Percentiles rank a stretch among this genome's conserved stretches.
phyloP scores from a whole-genome alignment of 2,797 vertebrate genomes.

The Geotrypetes seraphini region DNA sequence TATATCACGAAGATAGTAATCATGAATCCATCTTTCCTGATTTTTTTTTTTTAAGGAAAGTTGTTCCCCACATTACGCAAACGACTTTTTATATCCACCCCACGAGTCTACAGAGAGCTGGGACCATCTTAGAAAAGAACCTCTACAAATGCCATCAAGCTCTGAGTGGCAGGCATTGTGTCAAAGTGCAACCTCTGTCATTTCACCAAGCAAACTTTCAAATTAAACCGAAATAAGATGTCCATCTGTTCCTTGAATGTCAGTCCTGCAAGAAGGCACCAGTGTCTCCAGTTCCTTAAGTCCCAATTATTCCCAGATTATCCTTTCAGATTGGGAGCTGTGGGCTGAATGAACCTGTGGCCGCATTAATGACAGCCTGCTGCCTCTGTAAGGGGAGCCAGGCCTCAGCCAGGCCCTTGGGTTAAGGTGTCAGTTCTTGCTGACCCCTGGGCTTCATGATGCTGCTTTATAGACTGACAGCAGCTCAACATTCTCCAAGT shows the following conservation, averaged over 20 bases:
- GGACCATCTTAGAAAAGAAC: slow-evolving; percentile 36
- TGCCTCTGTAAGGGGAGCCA: slow-evolving; percentile 73
- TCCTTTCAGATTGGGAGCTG: slow-evolving; percentile 79
- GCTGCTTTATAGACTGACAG: slow-evolving; percentile 67
- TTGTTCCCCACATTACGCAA: slow-evolving; percentile 1
- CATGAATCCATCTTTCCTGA: too few species aligned
- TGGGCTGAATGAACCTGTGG: slow-evolving; percentile 77
- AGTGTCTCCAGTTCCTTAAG: slow-evolving; percentile 75
- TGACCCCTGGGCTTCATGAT: slow-evolving; percentile 69
- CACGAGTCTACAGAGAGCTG: slow-evolving; percentile 2
- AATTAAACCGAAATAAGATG: slow-evolving; percentile 63
- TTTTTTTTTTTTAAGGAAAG: slow-evolving; percentile 12
- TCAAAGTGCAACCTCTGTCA: slow-evolving; percentile 47
- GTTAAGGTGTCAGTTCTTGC: slow-evolving; percentile 74
- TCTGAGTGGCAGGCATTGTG: slow-evolving; percentile 66
- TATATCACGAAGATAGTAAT: too few species aligned
- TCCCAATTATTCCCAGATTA: slow-evolving; percentile 96
- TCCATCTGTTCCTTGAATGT: slow-evolving; percentile 71
- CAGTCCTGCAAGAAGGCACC: slow-evolving; percentile 56
- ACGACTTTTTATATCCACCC: not conserved
- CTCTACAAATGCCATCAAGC: slow-evolving; percentile 26
- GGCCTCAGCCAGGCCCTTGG: slow-evolving; percentile 62
- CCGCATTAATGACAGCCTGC: slow-evolving; percentile 75
- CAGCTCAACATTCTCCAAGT: slow-evolving; percentile 45
- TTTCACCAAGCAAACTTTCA: slow-evolving; percentile 41